A percentile compares a stretch with the other conserved stretches of the same genome.
phyloP scores from a whole-genome alignment of 2,888 invertebrate genomes.

The Tipula vernalis region DNA sequence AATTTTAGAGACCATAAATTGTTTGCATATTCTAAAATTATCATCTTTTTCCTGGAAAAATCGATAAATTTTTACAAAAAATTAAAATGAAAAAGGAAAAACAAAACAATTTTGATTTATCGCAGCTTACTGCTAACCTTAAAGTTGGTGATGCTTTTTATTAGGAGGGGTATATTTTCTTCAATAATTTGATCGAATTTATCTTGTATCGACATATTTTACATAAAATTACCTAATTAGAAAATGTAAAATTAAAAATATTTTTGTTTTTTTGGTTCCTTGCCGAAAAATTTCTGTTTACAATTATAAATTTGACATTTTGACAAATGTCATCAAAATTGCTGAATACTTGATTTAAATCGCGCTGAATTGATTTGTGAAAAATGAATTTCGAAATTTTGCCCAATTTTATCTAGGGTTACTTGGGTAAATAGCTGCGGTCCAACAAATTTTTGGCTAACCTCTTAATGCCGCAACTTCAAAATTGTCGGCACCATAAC shows the following conservation, averaged over 20 bases:
- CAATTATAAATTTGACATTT: background rate
- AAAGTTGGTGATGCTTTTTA: background rate
- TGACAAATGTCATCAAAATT: background rate
- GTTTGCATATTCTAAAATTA: constrained; percentile 32
- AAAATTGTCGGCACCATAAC: too few species aligned
- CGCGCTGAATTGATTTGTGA: background rate
- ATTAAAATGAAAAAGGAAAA: too few species aligned
- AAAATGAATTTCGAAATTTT: background rate
- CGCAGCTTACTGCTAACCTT: background rate
- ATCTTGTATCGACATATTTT: background rate
- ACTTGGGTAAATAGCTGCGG: too few species aligned
- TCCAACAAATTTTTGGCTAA: too few species aligned
- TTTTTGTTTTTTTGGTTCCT: background rate
- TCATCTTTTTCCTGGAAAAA: constrained; percentile 29
- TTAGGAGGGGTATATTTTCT: constrained; percentile 5
- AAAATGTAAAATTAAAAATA: background rate
- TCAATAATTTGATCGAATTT: background rate
- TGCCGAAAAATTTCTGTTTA: background rate
- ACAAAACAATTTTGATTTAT: too few species aligned
- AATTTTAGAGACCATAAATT: constrained; percentile 33
- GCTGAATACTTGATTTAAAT: background rate
- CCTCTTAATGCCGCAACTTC: too few species aligned
- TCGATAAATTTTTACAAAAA: too few species aligned
- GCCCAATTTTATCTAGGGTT: background rate
- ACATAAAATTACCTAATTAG: background rate